These are phyloP conservation scores for Yponomeuta malinellus DNA, from an alignment of 2,888 invertebrate genomes.

Conservation along the genomic window DNA sequence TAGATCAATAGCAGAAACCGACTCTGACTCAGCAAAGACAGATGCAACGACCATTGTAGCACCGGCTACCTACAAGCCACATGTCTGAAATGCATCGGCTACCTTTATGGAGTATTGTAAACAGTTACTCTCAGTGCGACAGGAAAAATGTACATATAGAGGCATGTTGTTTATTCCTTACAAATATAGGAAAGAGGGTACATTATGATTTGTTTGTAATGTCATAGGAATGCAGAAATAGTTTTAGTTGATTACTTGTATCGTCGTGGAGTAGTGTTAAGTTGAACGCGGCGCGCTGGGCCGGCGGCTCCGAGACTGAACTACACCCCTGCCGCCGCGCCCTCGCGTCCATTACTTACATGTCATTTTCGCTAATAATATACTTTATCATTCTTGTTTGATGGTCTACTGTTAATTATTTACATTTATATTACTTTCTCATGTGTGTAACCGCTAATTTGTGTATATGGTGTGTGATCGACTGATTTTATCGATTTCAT, in stretches of 20 bases:
- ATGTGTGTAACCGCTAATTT: slow-evolving; percentile 64
- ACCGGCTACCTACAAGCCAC: slow-evolving; percentile 28
- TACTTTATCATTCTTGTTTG: slow-evolving; percentile 61
- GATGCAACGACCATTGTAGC: slow-evolving; percentile 11
- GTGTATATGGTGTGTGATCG: slow-evolving; percentile 62
- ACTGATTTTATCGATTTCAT: slow-evolving; percentile 48
- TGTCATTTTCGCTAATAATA: slow-evolving; percentile 57
- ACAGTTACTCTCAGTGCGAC: slow-evolving; percentile 52
- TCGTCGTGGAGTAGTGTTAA: slow-evolving; percentile 71
- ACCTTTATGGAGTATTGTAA: slow-evolving; percentile 37
- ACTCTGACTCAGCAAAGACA: not conserved
- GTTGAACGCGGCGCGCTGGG: slow-evolving; percentile 44
- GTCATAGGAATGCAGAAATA: slow-evolving; percentile 63
- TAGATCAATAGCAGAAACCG: slow-evolving; percentile 4
- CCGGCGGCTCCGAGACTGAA: slow-evolving; percentile 69
- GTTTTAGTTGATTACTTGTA: slow-evolving; percentile 71
- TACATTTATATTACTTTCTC: slow-evolving; percentile 57
- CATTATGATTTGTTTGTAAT: slow-evolving; percentile 60
- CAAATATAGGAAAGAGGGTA: slow-evolving; percentile 56
- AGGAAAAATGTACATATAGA: slow-evolving; percentile 53
- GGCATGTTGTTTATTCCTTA: slow-evolving; percentile 67
- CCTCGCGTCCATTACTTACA: slow-evolving; percentile 42
- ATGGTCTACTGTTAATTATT: slow-evolving; percentile 57
- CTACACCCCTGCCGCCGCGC: slow-evolving; percentile 61
- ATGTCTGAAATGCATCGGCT: slow-evolving; percentile 38